phyloP scores from a whole-genome alignment of 2,888 invertebrate genomes.

The Microchrysa polita region DNA sequence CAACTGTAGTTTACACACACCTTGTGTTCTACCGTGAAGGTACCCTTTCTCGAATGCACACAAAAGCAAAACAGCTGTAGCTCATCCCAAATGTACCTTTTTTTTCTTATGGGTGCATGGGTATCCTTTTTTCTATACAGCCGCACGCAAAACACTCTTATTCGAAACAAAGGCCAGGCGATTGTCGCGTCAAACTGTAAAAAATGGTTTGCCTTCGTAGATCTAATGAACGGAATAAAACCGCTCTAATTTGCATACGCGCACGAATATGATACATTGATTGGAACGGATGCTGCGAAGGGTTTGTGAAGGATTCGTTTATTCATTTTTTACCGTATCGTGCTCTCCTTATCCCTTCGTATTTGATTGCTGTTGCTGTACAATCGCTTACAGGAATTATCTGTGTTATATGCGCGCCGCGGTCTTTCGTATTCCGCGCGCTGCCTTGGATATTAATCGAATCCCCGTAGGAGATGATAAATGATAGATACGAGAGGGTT shows the following conservation, averaged over 20 bases:
- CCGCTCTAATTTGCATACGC: constrained; percentile 41
- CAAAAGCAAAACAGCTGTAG: constrained; percentile 21
- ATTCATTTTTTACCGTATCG: constrained; percentile 4
- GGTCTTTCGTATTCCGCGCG: neutral
- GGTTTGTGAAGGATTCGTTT: constrained; percentile 10
- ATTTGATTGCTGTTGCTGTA: neutral
- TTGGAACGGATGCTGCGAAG: constrained; percentile 39
- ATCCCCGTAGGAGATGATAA: constrained; percentile 34
- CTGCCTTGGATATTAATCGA: constrained; percentile 9
- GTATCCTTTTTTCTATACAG: constrained; percentile 21
- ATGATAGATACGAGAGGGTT: constrained; percentile 24
- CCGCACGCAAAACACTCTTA: constrained; percentile 12
- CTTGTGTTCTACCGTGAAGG: neutral
- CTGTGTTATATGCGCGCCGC: neutral
- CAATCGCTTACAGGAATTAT: constrained; percentile 35
- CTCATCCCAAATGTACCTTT: neutral
- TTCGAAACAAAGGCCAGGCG: constrained; percentile 40
- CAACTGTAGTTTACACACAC: constrained; percentile 7
- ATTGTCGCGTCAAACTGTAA: constrained; percentile 21
- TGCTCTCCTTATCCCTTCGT: neutral
- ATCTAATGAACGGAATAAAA: constrained; percentile 39
- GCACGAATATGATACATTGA: constrained; percentile 32
- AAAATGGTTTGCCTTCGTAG: neutral
- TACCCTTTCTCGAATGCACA: neutral
- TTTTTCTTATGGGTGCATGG: neutral